phyloP scores from a whole-genome alignment of 2,888 invertebrate species.

The Selenia dentaria region DNA sequence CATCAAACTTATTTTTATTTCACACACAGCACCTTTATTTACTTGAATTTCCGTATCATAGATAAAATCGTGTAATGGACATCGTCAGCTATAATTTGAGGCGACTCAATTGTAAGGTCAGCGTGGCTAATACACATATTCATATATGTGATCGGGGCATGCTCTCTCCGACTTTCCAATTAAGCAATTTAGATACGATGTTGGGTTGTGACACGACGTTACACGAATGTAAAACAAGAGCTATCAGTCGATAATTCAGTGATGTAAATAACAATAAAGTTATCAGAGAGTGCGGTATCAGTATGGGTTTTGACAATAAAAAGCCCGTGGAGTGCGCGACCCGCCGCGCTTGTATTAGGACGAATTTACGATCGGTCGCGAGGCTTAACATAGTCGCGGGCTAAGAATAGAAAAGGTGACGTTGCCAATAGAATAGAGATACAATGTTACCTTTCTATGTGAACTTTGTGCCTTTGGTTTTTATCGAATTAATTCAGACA shows the following conservation, averaged over 20 bases:
- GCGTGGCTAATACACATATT: conserved; percentile 55
- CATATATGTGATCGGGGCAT: conserved; percentile 62
- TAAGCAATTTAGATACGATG: conserved; percentile 82
- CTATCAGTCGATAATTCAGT: conserved; percentile 78
- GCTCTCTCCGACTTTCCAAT: conserved; percentile 77
- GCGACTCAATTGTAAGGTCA: conserved; percentile 67
- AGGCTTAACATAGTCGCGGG: conserved; percentile 5
- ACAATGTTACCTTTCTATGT: no score
- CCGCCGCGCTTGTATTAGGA: conserved; percentile 59
- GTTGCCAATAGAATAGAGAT: neutral
- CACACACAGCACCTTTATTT: conserved; percentile 47
- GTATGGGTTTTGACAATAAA: conserved; percentile 82
- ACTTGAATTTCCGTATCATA: conserved; percentile 53
- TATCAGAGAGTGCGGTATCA: conserved; percentile 71
- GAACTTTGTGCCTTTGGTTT: no score
- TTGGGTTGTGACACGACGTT: conserved; percentile 68
- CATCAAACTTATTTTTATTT: no score
- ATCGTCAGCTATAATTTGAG: conserved; percentile 48
- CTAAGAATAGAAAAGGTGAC: conserved; percentile 17
- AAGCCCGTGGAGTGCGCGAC: conserved; percentile 62
- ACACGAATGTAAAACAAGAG: conserved; percentile 80
- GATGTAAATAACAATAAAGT: conserved; percentile 84
- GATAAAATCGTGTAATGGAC: conserved; percentile 63
- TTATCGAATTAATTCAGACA: no score
- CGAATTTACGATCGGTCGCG: conserved; percentile 67